Evolutionary conservation across 35 echinoderm and acorn worm species (phyloP).

Genomic region (Ophioderma brevispina): DNA sequence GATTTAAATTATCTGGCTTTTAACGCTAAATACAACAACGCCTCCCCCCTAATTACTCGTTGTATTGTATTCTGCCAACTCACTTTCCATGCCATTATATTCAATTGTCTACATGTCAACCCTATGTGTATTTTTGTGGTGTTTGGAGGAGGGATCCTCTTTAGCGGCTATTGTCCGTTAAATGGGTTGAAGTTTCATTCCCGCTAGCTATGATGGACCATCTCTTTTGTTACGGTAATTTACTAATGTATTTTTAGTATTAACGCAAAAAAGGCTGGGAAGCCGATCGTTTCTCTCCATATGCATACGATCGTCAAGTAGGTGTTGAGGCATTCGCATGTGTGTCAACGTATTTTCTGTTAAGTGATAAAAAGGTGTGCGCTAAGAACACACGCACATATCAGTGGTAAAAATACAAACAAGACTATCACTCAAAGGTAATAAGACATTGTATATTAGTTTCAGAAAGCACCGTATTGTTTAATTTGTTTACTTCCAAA

Average conservation of each 20-base stretch:
- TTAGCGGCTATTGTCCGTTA: neutral
- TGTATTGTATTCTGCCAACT: neutral
- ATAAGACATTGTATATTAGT: neutral
- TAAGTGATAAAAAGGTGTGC: neutral
- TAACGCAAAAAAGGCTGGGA: neutral
- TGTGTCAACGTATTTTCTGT: conserved; percentile 14
- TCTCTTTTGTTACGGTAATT: neutral
- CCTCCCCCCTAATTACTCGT: neutral
- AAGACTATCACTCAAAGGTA: neutral
- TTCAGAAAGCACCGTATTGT: neutral
- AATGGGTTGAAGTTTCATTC: neutral
- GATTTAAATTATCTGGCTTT: too few relatives aligned
- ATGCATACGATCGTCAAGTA: neutral
- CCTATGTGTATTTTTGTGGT: neutral
- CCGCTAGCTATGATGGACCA: neutral
- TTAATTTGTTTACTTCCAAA: neutral
- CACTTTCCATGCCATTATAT: neutral
- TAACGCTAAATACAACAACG: neutral
- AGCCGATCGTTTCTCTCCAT: neutral
- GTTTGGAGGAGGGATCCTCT: neutral
- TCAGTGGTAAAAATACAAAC: neutral
- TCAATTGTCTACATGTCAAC: neutral
- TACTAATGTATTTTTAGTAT: neutral
- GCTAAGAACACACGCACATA: too few relatives aligned
- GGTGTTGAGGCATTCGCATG: neutral